Conservation (phyloP, 2,113 vertebrate genomes). For the Bombycilla garrulus region DNA sequence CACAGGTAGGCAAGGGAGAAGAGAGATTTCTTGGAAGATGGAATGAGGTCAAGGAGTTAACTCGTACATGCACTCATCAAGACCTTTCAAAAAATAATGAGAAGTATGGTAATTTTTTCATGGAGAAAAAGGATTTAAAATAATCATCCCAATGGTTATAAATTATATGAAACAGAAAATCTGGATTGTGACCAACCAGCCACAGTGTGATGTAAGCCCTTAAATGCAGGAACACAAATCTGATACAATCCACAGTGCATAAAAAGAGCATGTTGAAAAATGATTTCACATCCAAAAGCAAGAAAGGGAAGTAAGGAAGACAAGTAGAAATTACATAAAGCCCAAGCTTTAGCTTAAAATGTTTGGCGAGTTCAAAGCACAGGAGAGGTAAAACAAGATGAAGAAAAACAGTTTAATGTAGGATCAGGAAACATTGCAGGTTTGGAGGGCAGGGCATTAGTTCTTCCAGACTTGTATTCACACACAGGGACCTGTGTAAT, state of each 20-base stretch:
- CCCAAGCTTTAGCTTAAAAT: neutral
- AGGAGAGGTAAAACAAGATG: neutral
- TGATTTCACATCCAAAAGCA: neutral
- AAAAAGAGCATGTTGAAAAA: neutral
- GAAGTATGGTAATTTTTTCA: neutral
- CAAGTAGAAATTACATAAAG: neutral
- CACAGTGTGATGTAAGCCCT: neutral
- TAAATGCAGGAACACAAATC: neutral
- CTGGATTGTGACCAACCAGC: neutral
- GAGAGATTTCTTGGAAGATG: neutral
- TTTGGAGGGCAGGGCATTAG: neutral
- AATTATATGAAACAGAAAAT: neutral
- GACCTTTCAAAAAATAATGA: neutral
- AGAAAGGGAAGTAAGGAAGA: neutral
- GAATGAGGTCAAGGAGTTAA: constrained; percentile 48
- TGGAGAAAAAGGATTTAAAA: neutral
- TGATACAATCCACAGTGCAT: neutral
- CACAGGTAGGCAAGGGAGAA: constrained; percentile 9
- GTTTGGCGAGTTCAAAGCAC: neutral
- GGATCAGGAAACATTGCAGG: neutral
- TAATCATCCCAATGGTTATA: neutral
- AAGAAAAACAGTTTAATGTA: neutral
- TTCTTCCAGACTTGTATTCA: neutral
- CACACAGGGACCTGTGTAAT: neutral
- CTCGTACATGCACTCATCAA: neutral